These are phyloP conservation scores for Otolemur crassicaudatus DNA, from an alignment of 2,797 vertebrate genomes.

Conservation along the genomic window DNA sequence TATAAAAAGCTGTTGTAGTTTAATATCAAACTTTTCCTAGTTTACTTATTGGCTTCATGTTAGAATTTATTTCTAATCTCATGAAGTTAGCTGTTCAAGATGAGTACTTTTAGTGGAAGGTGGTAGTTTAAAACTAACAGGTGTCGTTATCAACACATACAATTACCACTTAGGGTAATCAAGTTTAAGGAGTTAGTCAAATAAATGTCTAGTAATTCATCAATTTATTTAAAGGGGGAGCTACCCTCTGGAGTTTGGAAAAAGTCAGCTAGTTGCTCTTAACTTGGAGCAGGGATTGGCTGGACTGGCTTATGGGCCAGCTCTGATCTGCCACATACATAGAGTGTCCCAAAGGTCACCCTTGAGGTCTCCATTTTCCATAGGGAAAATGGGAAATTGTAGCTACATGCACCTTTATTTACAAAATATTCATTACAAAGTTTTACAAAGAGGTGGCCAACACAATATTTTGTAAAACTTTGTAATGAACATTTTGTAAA, in stretches of 20 bases:
- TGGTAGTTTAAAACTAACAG: background rate
- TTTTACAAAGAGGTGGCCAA: too few species aligned
- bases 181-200: background rate
- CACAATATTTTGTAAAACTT: too few species aligned
- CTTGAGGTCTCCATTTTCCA: too few species aligned
- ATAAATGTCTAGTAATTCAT: background rate
- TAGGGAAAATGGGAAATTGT: too few species aligned
- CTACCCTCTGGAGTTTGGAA: background rate
- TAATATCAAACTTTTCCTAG: background rate
- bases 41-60: background rate
- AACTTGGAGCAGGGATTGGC: background rate
- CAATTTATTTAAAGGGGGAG: conserved; percentile 16
- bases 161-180: conserved; percentile 6
- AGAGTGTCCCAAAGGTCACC: too few species aligned
- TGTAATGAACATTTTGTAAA: too few species aligned
- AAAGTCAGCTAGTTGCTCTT: background rate
- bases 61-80: conserved; percentile 2
- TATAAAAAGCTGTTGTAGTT: background rate
- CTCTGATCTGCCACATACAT: background rate
- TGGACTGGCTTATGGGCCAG: background rate
- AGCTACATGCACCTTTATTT: too few species aligned
- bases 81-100: background rate
- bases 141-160: background rate
- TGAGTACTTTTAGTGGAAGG: background rate
- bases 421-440: too few species aligned